phyloP scores from a whole-genome alignment of 2,797 vertebrate genomes.

The Notamacropus eugenii region DNA sequence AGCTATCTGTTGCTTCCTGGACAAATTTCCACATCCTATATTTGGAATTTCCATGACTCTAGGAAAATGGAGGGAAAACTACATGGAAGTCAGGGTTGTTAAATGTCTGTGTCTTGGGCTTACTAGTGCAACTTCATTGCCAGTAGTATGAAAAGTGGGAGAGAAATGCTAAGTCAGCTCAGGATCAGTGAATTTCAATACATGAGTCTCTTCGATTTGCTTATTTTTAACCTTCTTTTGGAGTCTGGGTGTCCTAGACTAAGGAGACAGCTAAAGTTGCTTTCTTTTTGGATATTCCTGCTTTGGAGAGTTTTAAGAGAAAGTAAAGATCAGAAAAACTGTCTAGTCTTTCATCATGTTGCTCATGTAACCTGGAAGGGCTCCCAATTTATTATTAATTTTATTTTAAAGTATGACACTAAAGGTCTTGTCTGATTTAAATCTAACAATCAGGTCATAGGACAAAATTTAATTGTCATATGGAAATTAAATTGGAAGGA shows the following conservation, averaged over 20 bases:
- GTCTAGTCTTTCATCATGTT: background rate
- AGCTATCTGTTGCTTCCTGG: background rate
- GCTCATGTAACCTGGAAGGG: background rate
- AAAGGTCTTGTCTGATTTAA: conserved; percentile 27
- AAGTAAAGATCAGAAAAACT: background rate
- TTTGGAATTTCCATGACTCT: background rate
- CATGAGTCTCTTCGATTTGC: background rate
- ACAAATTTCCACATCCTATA: background rate
- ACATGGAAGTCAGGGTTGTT: too few relatives aligned
- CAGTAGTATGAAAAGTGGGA: background rate
- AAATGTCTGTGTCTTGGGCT: background rate
- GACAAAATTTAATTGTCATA: conserved; percentile 32
- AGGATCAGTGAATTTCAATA: background rate
- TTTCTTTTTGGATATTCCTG: background rate
- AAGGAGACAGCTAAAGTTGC: background rate
- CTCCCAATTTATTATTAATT: background rate
- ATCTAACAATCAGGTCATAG: conserved; percentile 35
- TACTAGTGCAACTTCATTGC: background rate
- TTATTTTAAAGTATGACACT: background rate
- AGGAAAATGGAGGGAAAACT: background rate
- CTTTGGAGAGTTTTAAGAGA: background rate
- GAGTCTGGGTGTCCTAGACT: background rate
- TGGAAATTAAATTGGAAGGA: background rate
- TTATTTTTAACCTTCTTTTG: background rate
- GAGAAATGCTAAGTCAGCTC: background rate